Conservation (phyloP, 2,113 vertebrate species). For the Vidua chalybeata region DNA sequence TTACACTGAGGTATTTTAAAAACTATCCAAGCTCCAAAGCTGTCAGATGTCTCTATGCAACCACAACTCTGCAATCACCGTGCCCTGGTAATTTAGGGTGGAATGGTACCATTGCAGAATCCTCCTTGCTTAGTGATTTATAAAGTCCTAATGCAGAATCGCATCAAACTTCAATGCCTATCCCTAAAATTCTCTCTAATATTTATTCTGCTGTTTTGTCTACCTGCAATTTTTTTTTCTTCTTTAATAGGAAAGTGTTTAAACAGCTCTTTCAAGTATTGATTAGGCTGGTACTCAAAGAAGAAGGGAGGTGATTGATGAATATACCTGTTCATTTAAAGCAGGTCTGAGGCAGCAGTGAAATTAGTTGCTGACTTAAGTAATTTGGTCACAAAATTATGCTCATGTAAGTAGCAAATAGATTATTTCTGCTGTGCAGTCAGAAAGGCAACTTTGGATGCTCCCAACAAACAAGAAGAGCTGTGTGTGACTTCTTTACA, state of each 20-base stretch:
- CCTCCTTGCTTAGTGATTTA: neutral
- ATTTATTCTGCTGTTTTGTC: neutral
- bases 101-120: neutral
- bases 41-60: neutral
- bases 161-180: neutral
- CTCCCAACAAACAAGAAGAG: neutral
- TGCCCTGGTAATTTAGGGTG: neutral
- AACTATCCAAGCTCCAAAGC: neutral
- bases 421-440: slow-evolving; percentile 41
- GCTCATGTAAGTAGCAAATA: slow-evolving; percentile 29
- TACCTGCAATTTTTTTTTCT: neutral
- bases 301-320: slow-evolving; percentile 49
- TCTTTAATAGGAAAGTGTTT: neutral
- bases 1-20: neutral
- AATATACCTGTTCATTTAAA: slow-evolving; percentile 55
- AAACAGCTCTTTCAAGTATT: slow-evolving; percentile 14
- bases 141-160: neutral
- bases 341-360: slow-evolving; percentile 23
- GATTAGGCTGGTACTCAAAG: slow-evolving; percentile 7
- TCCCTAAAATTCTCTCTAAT: neutral
- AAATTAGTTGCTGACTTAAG: slow-evolving; percentile 63
- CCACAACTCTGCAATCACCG: neutral
- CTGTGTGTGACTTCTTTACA: neutral
- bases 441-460: slow-evolving; percentile 40
- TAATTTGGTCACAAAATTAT: slow-evolving; percentile 46